phyloP scores from a whole-genome alignment of 2,888 invertebrate genomes.

The Ferdinandea cuprea region DNA sequence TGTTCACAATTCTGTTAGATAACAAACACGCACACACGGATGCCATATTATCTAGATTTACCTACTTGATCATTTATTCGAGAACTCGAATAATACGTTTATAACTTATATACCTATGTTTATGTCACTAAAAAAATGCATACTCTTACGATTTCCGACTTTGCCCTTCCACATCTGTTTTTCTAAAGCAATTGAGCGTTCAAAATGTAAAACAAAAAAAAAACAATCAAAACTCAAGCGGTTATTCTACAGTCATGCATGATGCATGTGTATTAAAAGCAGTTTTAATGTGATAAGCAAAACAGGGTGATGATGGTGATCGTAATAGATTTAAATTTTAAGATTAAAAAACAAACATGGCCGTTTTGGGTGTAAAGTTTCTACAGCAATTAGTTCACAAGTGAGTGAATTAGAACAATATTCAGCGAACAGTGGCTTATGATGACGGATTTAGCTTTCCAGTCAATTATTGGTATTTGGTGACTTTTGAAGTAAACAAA shows the following conservation, averaged over 20 bases:
- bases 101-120: background rate
- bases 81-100: background rate
- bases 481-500: too few species aligned
- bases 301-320: conserved; percentile 22
- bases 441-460: too few species aligned
- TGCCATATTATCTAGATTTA: conserved; percentile 2
- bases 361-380: too few species aligned
- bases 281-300: conserved; percentile 31
- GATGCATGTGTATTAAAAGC: conserved; percentile 14
- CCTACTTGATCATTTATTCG: background rate
- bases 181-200: too few species aligned
- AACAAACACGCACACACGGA: conserved; percentile 6
- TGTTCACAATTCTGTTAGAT: conserved; percentile 8
- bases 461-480: too few species aligned
- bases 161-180: too few species aligned
- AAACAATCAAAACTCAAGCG: background rate
- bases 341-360: background rate
- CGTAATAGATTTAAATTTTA: background rate
- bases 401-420: too few species aligned
- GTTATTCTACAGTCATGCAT: background rate
- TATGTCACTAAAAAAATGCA: conserved; percentile 25
- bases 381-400: too few species aligned
- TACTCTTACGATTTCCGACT: too few species aligned
- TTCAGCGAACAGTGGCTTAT: too few species aligned
- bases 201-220: conserved; percentile 7